A percentile compares a stretch with the other conserved stretches of the same genome.
phyloP scores from a whole-genome alignment of 1,140 invertebrate genomes.

The Drosophila orosa region DNA sequence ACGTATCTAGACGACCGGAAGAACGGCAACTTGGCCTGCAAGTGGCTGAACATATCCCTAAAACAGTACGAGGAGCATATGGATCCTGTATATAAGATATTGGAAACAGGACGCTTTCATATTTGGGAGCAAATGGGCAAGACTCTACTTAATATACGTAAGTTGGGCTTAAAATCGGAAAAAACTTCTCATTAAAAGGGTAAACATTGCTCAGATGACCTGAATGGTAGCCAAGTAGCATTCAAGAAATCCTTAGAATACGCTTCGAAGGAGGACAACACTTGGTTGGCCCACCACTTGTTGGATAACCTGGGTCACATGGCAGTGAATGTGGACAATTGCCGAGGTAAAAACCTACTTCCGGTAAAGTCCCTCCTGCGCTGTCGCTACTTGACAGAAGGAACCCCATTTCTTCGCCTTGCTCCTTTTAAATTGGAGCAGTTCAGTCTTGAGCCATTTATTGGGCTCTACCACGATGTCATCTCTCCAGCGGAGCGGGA shows the following conservation, averaged over 20 bases:
- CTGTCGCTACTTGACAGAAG: constrained; percentile 91
- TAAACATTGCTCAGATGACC: constrained; percentile 2
- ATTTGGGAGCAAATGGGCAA: constrained; percentile 32
- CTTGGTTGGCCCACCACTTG: constrained; percentile 4
- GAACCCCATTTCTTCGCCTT: constrained; percentile 90
- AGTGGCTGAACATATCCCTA: constrained; percentile 44
- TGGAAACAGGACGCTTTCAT: constrained; percentile 16
- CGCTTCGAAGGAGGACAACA: constrained; percentile 3
- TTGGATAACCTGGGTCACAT: constrained; percentile 8
- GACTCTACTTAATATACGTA: constrained; percentile 8
- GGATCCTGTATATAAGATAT: constrained; percentile 24
- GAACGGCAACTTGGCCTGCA: not conserved
- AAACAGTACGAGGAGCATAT: constrained; percentile 22
- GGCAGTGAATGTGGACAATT: constrained; percentile 20
- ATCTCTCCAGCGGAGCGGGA: constrained; percentile 94
- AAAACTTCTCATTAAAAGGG: no score
- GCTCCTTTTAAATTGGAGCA: constrained; percentile 96
- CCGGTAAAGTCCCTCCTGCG: constrained; percentile 85
- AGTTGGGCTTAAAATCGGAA: not conserved
- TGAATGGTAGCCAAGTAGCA: not conserved
- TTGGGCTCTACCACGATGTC: constrained; percentile 95
- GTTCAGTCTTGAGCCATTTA: constrained; percentile 91
- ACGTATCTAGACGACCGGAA: constrained; percentile 5
- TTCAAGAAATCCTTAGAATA: not conserved
- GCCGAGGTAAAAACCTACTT: constrained; percentile 20